Evolutionary conservation across 2,113 vertebrate genomes (phyloP).

Genomic region (Choloepus hoffmanni): DNA sequence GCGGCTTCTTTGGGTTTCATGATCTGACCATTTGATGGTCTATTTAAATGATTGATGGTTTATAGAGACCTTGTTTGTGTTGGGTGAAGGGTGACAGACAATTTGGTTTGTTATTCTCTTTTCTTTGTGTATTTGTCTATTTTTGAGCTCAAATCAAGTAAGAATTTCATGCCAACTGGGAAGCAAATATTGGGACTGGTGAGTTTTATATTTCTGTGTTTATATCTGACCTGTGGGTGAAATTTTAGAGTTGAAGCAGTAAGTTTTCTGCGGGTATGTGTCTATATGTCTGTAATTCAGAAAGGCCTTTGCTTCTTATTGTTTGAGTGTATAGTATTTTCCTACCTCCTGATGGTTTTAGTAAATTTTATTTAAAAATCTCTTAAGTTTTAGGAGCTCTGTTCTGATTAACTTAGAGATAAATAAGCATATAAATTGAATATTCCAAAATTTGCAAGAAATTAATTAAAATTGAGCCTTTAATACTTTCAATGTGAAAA

Average conservation of each 20-base stretch:
- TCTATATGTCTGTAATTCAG: neutral
- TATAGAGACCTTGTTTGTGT: neutral
- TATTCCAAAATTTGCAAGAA: neutral
- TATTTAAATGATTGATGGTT: neutral
- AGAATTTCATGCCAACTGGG: neutral
- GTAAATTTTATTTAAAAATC: neutral
- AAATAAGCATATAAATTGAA: neutral
- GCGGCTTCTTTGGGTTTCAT: neutral
- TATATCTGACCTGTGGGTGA: neutral
- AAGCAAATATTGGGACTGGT: neutral
- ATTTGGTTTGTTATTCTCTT: neutral
- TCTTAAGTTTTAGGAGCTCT: neutral
- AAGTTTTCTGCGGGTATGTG: neutral
- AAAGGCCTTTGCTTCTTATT: neutral
- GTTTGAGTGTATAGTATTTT: neutral
- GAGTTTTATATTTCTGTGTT: neutral
- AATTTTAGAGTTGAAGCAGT: neutral
- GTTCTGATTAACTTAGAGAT: neutral
- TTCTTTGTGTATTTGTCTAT: neutral
- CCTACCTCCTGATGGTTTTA: neutral
- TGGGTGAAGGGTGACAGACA: neutral
- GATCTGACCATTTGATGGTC: neutral
- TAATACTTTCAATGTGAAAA: neutral
- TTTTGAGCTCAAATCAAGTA: neutral
- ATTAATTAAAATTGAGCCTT: neutral